Evolutionary conservation across 2,113 vertebrate species (phyloP), one percentile per base, ranked within the genome.

Genomic region (Uropsilus gracilis): DNA sequence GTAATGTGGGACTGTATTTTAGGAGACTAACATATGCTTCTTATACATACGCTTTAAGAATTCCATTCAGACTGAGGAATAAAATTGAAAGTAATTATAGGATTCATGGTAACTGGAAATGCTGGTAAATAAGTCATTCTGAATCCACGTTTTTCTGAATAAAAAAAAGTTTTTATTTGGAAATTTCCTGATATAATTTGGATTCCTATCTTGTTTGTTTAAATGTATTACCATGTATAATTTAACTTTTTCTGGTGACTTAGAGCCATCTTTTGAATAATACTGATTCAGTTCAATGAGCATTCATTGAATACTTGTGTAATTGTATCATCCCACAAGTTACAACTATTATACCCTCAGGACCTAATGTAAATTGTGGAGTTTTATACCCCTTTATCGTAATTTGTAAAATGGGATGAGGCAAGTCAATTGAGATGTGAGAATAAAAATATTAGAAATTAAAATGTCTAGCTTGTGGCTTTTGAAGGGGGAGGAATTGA

Each of bases 221-320:
- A 81, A 46, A 26, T 18, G 4, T 81, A 80, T 85, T 92, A 34
- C 34, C 75, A 4, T 18, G 2, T 11, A 44, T 81, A 80, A 66
- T 92, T 90, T 87, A 86, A 68, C 28, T 87, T 76, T 57, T 93
- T 95, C 89, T 68, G 72, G 13, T 82, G 76, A 66, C 28, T 66
- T 84, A 48, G 48, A 57, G 42, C 37, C 72, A 90, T 64, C 24
- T 61, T 88, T 94, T 90, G 57, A 85, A 53, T 90, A 91, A 84
- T 64, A 59, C 4, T 81, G 10, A 73, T 84, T 92, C 37, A 63
- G 55, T 68, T 89, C 26, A 69, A 0, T 85, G 32, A 64, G 6
- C 22, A 5, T 88, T 90, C 53, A 16, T 63, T 73, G 64, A 72
- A 28, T 64, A 8, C 5, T 46, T 48, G 28, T 71, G 17, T 76